Evolutionary conservation across 1,140 invertebrate genomes (phyloP), one percentile per base, ranked within the genome.

Genomic region (Drosophila santomea): DNA sequence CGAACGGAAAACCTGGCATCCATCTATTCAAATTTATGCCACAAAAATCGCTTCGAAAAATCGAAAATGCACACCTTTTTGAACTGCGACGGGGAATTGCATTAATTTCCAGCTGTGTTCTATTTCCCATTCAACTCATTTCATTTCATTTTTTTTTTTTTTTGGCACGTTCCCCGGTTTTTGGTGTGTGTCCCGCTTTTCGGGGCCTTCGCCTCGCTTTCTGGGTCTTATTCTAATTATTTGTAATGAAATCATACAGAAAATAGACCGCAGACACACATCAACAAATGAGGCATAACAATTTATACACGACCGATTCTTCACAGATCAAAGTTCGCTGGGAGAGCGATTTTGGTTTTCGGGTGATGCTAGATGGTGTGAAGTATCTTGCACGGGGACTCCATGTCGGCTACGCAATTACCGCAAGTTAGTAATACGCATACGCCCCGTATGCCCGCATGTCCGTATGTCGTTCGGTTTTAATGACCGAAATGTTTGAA

Each of bases 301-400:
- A 80, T 76, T 59, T 61, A 77, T 75, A 55, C 52, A 41, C 55
- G 38, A 32, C 43, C 54, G 48, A 68, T 79, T 85, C 63, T 66
- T 68, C 44, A 43, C 43, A 61, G 83, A 85, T 85, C 82, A 78
- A 81, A 78, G 83, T 85, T 73, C 81, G 75, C 39, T 54, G 28
- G 43, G 58, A 74, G 58, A 47, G 60, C 25, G 25, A 6, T 28
- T 28, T 28, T 28, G 5, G 6, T 58, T 69, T 62, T 50, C 38
- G 36, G 45, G 10, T 2, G 20, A 20, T 20, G 20, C 20, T 20
- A 20, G 20, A 20, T 20, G 20, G 20, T 3, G 4, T 17, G 17
- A 15, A 25, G 32, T 12, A 71, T 25, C 44, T 35, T 35, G 17
- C 35, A 23, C 25, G 12, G 35, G 15, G 32, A 11, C 55, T 43